Evolutionary conservation across 2,113 vertebrate species (phyloP), one percentile per base, ranked within the genome.

Genomic region (Urocolius indicus): DNA sequence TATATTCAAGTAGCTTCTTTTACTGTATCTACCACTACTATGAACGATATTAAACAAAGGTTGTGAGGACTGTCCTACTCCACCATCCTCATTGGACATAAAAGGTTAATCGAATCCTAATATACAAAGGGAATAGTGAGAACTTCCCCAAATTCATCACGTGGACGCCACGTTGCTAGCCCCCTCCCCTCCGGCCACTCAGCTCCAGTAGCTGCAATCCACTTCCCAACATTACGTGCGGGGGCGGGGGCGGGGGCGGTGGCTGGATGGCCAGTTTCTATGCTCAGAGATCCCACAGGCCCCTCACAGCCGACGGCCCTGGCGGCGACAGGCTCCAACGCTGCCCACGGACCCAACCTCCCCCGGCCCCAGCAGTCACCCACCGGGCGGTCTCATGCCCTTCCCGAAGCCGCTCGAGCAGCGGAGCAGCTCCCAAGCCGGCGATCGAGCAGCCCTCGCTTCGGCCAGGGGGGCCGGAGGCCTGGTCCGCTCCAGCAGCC

Each of bases 281-380:
- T 32, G 27, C 30, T n/a, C 46, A 43, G 22, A 32, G 45, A 32
- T 32, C 41, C 32, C 41, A 4, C 9, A 6, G 58, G 16, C 52
- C 11, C 46, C 46, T 48, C 23, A 45, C 38, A 84, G 52, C 52
- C 4, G 24, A 4, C 24, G 6, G 13, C 38, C 32, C 13, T 6
- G 45, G 43, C 43, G 7, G 34, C 3, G 11, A 32, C 2, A 6
- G 46, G 57, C 36, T 15, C 14, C 76, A 17, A 23, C n/a, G n/a
- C n/a, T n/a, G n/a, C n/a, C n/a, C n/a, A n/a, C 0, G 43, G 12
- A 5, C 17, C 2, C 21, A 7, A 7, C 27, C n/a, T 0, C 16
- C 34, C 16, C 32, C 1, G 9, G 4, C 11, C 17, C 26, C n/a
- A 1, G 29, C 46, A 6, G 15, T 2, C 52, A 10, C 43, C 36